These are phyloP conservation scores for Gastrophryne carolinensis DNA, from an alignment of 2,797 vertebrate genomes.

Conservation along the genomic window DNA sequence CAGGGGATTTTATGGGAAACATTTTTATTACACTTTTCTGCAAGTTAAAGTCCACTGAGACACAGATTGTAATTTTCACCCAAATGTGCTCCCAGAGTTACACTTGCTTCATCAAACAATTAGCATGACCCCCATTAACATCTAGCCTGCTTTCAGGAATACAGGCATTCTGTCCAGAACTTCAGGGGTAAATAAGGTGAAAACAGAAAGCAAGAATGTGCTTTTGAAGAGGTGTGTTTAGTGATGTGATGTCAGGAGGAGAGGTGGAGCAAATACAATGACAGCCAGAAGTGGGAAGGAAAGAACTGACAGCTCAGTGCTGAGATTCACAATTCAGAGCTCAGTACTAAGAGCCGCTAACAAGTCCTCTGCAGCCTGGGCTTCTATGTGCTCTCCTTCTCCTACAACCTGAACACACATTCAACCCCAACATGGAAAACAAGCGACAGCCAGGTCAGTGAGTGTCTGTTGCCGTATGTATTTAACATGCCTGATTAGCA, in stretches of 20 bases:
- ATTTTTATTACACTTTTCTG: too few relatives aligned
- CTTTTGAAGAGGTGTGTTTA: conserved; percentile 14
- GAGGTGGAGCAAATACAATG: conserved; percentile 24
- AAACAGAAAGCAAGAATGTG: neutral
- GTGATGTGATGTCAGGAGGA: conserved; percentile 37
- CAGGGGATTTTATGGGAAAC: too few relatives aligned
- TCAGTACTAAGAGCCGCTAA: conserved; percentile 21
- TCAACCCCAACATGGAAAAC: conserved; percentile 44
- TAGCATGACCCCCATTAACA: too few relatives aligned
- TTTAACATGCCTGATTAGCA: neutral
- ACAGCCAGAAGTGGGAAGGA: conserved; percentile 20
- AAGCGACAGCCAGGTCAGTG: conserved; percentile 51
- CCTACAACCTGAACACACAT: neutral
- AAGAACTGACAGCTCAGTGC: neutral
- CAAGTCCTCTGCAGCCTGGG: conserved; percentile 18
- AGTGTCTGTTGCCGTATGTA: conserved; percentile 2
- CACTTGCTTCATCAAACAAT: too few relatives aligned
- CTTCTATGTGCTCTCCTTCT: conserved; percentile 22
- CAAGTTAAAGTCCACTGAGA: too few relatives aligned
- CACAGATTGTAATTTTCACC: too few relatives aligned
- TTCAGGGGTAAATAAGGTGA: conserved; percentile 5
- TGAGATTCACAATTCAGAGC: neutral
- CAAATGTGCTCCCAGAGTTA: too few relatives aligned
- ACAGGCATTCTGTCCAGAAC: neutral
- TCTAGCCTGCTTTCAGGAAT: too few relatives aligned